These are phyloP conservation scores for Eira barbara DNA, from an alignment of 2,113 vertebrate genomes.

Conservation along the genomic window DNA sequence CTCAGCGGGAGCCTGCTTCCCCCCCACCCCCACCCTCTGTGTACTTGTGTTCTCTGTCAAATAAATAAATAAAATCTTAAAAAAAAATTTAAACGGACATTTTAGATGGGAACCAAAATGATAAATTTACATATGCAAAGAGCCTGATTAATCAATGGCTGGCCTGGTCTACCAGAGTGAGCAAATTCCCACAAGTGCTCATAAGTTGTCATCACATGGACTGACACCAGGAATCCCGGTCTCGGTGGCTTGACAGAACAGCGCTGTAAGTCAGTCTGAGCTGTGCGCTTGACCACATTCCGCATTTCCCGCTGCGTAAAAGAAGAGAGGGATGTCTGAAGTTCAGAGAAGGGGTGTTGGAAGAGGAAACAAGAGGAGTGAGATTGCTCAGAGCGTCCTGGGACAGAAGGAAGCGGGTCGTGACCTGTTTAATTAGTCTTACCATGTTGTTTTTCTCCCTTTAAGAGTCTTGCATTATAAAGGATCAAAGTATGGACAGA, in stretches of 20 bases:
- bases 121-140: background rate
- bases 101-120: background rate
- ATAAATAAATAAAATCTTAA: too few relatives aligned
- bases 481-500: background rate
- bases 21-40: too few relatives aligned
- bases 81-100: background rate
- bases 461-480: background rate
- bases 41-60: too few relatives aligned
- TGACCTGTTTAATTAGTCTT: too few relatives aligned
- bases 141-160: background rate
- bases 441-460: background rate
- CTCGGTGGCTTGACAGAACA: background rate
- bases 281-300: too few relatives aligned
- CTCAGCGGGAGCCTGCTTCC: too few relatives aligned
- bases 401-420: background rate
- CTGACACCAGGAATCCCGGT: background rate
- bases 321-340: background rate
- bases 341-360: background rate
- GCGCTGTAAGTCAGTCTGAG: fast-evolving
- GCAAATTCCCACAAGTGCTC: background rate
- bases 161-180: background rate
- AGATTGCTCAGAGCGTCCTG: background rate
- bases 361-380: background rate
- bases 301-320: fast-evolving
- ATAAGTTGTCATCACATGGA: fast-evolving